Conservation (phyloP, 2,113 vertebrate species). For the Colinus virginianus region DNA sequence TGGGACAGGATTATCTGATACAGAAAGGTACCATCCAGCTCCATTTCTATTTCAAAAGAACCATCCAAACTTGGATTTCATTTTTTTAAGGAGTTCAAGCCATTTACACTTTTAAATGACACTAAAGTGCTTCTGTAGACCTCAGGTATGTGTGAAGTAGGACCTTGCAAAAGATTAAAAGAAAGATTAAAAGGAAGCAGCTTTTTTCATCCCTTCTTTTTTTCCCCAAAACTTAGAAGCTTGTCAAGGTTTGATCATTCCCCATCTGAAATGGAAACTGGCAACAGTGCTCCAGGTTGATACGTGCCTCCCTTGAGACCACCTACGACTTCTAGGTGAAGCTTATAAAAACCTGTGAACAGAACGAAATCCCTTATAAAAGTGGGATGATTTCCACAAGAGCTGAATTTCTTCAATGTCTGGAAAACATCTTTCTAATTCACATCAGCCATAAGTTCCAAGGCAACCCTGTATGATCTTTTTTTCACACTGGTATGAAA, state of each 20-base stretch:
- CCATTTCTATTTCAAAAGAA: background rate
- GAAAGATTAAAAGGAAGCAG: background rate
- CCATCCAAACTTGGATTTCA: background rate
- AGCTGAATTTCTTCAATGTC: background rate
- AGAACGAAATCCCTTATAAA: background rate
- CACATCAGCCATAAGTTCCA: background rate
- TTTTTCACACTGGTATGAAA: background rate
- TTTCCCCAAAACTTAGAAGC: background rate
- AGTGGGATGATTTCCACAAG: background rate
- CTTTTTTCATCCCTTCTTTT: background rate
- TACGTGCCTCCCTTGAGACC: background rate
- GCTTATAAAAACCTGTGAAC: background rate
- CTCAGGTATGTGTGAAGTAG: background rate
- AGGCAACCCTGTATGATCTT: background rate
- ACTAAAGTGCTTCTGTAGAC: background rate
- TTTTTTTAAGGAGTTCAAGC: background rate
- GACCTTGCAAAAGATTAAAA: background rate
- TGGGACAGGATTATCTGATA: background rate
- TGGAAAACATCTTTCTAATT: background rate
- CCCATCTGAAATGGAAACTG: background rate
- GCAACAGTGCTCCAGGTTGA: background rate
- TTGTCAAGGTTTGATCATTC: background rate
- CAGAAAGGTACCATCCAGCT: background rate
- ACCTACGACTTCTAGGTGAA: background rate
- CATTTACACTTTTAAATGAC: background rate